phyloP scores from a whole-genome alignment of 2,113 vertebrate genomes.

The Colius striatus region DNA sequence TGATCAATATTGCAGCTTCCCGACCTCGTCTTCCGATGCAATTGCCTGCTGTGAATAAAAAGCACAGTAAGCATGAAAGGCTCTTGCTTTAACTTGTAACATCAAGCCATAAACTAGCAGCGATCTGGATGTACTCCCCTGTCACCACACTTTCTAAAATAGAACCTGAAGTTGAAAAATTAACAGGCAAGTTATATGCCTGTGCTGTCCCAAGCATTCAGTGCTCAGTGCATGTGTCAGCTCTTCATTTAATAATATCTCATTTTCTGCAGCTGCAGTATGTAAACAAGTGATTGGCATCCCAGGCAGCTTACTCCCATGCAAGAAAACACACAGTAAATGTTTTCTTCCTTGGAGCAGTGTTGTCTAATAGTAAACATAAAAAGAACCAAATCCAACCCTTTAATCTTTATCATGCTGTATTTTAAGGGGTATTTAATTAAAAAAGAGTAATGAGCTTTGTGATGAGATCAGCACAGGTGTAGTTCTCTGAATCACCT shows the following conservation, averaged over 20 bases:
- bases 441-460: neutral
- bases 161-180: neutral
- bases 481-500: conserved; percentile 4
- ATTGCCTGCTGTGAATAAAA: neutral
- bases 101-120: neutral
- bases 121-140: neutral
- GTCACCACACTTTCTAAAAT: neutral
- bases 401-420: neutral
- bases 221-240: neutral
- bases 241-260: neutral
- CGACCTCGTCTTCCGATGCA: neutral
- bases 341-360: neutral
- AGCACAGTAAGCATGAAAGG: neutral
- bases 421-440: neutral
- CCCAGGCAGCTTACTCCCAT: neutral
- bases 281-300: neutral
- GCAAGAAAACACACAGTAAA: neutral
- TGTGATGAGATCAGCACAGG: neutral
- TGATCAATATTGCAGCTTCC: neutral
- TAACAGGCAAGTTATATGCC: neutral
- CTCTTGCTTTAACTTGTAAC: neutral
- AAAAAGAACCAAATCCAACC: neutral
- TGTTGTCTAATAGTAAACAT: neutral
- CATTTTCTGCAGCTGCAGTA: neutral
- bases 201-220: neutral